Evolutionary conservation across 2,113 vertebrate genomes (phyloP).

Genomic region (Callionymus lyra): DNA sequence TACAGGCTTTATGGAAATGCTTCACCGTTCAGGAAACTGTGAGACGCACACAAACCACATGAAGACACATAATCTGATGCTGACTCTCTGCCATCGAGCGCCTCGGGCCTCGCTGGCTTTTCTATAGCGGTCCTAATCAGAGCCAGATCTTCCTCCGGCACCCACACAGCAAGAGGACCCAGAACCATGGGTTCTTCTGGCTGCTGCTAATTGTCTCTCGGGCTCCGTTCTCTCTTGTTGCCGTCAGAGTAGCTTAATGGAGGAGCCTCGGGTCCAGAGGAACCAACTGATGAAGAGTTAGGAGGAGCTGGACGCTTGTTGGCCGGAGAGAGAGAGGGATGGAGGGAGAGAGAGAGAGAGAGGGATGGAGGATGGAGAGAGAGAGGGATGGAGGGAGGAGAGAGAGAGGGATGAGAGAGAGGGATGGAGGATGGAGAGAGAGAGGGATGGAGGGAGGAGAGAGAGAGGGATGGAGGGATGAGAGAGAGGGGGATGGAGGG

Average conservation of each 20-base stretch:
- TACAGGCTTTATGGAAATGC: neutral
- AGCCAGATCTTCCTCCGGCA: constrained; percentile 33
- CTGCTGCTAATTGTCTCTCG: constrained; percentile 64
- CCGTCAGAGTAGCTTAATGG: constrained; percentile 42
- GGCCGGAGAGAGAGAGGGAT: constrained; percentile 40
- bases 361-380: constrained; percentile 6
- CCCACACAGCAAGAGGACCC: constrained; percentile 32
- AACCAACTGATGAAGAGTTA: constrained; percentile 66
- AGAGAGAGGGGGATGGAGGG: constrained; percentile 6
- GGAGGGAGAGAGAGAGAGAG: constrained; percentile 2
- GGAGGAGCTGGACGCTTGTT: constrained; percentile 52
- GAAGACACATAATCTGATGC: constrained; percentile 6
- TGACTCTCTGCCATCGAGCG: constrained; percentile 22
- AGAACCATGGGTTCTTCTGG: constrained; percentile 56
- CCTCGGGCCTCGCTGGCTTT: constrained; percentile 15
- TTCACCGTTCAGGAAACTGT: neutral
- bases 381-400: constrained; percentile 22
- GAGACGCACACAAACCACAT: constrained; percentile 3
- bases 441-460: constrained; percentile 11
- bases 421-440: constrained; percentile 17
- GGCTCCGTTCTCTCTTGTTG: constrained; percentile 42
- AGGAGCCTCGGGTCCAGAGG: constrained; percentile 38
- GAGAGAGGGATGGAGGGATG: constrained; percentile 3
- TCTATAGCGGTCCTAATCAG: constrained; percentile 38
- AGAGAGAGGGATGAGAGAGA: constrained; percentile 18